Evolutionary conservation across 2,888 invertebrate genomes (phyloP).

Genomic region (Orgyia antiqua): DNA sequence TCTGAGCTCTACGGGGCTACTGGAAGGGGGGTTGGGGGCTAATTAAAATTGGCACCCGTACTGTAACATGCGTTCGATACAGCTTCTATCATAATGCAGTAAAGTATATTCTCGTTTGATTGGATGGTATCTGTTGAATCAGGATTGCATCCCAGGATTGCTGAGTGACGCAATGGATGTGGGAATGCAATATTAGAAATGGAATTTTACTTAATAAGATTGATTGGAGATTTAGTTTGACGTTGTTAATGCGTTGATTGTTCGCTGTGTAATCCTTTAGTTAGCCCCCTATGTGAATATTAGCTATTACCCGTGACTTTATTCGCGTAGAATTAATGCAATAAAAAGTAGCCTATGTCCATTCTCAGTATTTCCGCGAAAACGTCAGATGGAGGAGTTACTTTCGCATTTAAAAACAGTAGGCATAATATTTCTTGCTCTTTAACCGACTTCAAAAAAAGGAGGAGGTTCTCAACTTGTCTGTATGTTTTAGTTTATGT

Average conservation of each 20-base stretch:
- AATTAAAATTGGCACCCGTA: slow-evolving; percentile 71
- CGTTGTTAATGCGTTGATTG: slow-evolving; percentile 10
- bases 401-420: too few species aligned
- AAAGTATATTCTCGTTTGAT: slow-evolving; percentile 25
- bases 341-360: too few species aligned
- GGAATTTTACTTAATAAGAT: slow-evolving; percentile 31
- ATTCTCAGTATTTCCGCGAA: too few species aligned
- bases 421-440: too few species aligned
- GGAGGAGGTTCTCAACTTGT: too few species aligned
- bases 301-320: too few species aligned
- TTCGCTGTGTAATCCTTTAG: too few species aligned
- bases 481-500: too few species aligned
- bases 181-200: slow-evolving; percentile 37
- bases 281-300: too few species aligned
- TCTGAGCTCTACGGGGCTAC: slow-evolving; percentile 41
- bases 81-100: slow-evolving; percentile 20
- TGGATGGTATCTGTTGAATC: slow-evolving; percentile 1
- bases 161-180: slow-evolving; percentile 15
- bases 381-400: too few species aligned
- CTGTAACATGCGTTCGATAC: slow-evolving; percentile 17
- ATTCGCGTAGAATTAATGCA: too few species aligned
- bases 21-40: slow-evolving; percentile 42
- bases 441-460: too few species aligned
- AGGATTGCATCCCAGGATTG: slow-evolving; percentile 21
- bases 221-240: slow-evolving; percentile 24